Percentiles rank a stretch among this genome's conserved stretches.
Evolutionary conservation across 2,113 vertebrate genomes (phyloP).

Genomic region (Pholis gunnellus): DNA sequence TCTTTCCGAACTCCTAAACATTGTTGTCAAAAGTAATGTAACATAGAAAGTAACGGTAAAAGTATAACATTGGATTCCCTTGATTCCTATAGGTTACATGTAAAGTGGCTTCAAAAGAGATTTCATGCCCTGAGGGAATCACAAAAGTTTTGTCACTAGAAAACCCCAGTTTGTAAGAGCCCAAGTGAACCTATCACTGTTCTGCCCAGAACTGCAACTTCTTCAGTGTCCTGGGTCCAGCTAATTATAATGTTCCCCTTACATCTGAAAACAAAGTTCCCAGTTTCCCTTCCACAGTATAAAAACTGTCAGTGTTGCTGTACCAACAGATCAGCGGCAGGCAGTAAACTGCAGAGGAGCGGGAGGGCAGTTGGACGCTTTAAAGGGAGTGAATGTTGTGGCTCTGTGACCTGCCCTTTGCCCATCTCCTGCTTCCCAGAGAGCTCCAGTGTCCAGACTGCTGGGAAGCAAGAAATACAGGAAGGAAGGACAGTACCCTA

Average conservation of each 20-base stretch:
- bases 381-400: background rate
- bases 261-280: background rate
- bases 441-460: conserved; percentile 45
- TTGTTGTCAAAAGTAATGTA: too few relatives aligned
- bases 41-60: too few relatives aligned
- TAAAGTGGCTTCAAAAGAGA: too few relatives aligned
- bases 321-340: background rate
- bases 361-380: conserved; percentile 13
- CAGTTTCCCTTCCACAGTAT: background rate
- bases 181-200: background rate
- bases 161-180: background rate
- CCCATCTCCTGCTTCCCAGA: conserved; percentile 29
- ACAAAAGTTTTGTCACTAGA: background rate
- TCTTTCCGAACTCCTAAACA: too few relatives aligned
- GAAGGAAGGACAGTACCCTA: background rate
- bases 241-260: background rate
- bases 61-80: too few relatives aligned
- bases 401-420: conserved; percentile 49
- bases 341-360: conserved; percentile 1
- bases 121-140: too few relatives aligned
- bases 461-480: conserved; percentile 18
- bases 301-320: background rate
- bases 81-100: too few relatives aligned
- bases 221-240: background rate
- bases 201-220: background rate